Percentiles rank a stretch among this genome's conserved stretches.
Conservation (phyloP, 2,888 invertebrate species). For the Sisyra nigra region DNA sequence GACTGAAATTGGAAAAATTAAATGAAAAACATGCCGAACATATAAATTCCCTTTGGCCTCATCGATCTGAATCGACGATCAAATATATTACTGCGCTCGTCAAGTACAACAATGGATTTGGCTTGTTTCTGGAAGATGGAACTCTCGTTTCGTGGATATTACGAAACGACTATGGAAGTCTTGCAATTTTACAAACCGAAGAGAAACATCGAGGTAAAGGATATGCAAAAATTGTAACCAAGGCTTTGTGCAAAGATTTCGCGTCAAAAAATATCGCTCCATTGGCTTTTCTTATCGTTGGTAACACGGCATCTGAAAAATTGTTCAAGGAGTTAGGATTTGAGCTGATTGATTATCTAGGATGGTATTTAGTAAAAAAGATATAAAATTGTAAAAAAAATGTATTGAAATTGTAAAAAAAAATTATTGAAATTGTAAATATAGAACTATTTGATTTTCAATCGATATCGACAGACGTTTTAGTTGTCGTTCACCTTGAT, state of each 20-base stretch:
- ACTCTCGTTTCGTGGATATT: conserved; percentile 18
- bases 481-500: conserved; percentile 80
- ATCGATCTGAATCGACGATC: conserved; percentile 13
- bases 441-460: conserved; percentile 5
- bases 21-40: conserved; percentile 13
- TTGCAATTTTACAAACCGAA: conserved; percentile 17
- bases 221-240: conserved; percentile 16
- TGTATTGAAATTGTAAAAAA: background rate
- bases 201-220: conserved; percentile 16
- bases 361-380: conserved; percentile 3
- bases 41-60: conserved; percentile 17
- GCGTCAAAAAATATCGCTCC: conserved; percentile 14
- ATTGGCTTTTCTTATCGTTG: conserved; percentile 14
- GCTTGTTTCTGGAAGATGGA: conserved; percentile 16
- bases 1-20: conserved; percentile 16
- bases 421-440: background rate
- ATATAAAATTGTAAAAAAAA: background rate
- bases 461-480: conserved; percentile 51
- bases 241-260: conserved; percentile 15
- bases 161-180: conserved; percentile 16
- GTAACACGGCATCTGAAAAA: conserved; percentile 15
- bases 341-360: conserved; percentile 3
- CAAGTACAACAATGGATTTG: conserved; percentile 15
- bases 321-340: conserved; percentile 14
- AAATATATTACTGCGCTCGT: conserved; percentile 14